A percentile compares a stretch with the other conserved stretches of the same genome.
Conservation (phyloP, 2,797 vertebrate genomes). For the Cryptoblepharus egeriae region DNA sequence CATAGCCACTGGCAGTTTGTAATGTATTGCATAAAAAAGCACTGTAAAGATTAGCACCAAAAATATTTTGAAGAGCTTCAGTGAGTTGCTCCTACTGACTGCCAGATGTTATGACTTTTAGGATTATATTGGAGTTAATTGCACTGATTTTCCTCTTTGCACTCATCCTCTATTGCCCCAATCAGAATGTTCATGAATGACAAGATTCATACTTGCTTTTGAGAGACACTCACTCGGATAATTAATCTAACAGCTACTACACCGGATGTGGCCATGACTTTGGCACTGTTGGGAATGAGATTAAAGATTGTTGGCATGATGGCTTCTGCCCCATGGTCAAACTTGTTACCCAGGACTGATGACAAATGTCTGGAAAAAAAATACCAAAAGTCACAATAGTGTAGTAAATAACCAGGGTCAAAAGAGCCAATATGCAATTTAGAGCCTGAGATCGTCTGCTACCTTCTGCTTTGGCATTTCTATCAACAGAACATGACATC, state of each 20-base stretch:
- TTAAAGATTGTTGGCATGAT: slow-evolving; percentile 98
- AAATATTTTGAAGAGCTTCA: not conserved
- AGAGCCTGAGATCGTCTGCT: slow-evolving; percentile 1
- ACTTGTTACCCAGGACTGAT: slow-evolving; percentile 91
- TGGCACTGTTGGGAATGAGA: slow-evolving; percentile 98
- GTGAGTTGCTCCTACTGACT: not conserved
- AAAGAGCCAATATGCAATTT: not conserved
- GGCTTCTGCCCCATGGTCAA: slow-evolving; percentile 96
- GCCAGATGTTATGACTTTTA: slow-evolving; percentile 1
- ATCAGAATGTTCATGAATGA: slow-evolving; percentile 1
- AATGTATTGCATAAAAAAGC: not conserved
- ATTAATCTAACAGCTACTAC: slow-evolving; percentile 93
- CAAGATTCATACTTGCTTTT: slow-evolving; percentile 3
- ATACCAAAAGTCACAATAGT: not conserved
- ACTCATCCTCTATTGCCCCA: not conserved
- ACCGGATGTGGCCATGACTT: slow-evolving; percentile 98
- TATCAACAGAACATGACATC: slow-evolving; percentile 6
- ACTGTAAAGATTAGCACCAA: not conserved
- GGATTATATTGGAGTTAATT: not conserved
- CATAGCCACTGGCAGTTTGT: slow-evolving; percentile 5
- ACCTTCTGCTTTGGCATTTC: slow-evolving; percentile 40
- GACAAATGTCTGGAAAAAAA: slow-evolving; percentile 87
- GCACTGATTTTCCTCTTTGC: slow-evolving; percentile 3
- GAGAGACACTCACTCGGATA: slow-evolving; percentile 86
- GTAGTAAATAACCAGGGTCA: not conserved